These are phyloP conservation scores for Saccostrea cuccullata DNA, from an alignment of 1,140 invertebrate genomes.

Conservation along the genomic window DNA sequence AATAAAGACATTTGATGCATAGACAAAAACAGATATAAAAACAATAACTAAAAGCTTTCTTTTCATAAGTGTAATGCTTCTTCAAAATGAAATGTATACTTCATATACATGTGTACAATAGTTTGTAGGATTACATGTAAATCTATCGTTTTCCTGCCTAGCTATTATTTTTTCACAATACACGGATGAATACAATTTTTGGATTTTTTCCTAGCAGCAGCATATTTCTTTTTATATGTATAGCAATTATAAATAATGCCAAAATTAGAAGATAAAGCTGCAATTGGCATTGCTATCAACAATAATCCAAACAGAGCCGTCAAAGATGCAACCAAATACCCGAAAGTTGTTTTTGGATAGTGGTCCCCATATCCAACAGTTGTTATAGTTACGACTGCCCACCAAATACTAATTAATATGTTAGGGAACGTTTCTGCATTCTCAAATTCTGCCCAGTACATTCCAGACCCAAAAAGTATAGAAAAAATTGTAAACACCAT, in stretches of 20 bases:
- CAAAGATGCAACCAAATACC: slow-evolving; percentile 68
- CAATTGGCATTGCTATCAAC: slow-evolving; percentile 99
- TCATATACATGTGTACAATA: no score
- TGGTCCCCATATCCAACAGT: slow-evolving; percentile 80
- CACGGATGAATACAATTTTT: background rate
- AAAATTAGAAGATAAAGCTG: slow-evolving; percentile 73
- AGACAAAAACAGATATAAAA: no score
- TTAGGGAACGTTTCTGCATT: slow-evolving; percentile 51
- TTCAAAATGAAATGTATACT: no score
- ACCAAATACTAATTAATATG: slow-evolving; percentile 75
- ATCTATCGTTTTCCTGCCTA: no score
- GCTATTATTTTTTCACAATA: no score
- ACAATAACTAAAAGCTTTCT: no score
- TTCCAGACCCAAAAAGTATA: slow-evolving; percentile 6
- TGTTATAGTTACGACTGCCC: slow-evolving; percentile 81
- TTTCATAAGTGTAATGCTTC: no score
- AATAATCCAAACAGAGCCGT: slow-evolving; percentile 99
- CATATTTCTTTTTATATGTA: slow-evolving; percentile 13
- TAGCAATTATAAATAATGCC: slow-evolving; percentile 73
- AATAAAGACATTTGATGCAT: no score
- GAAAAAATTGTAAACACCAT: slow-evolving; percentile 34
- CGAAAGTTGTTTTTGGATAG: slow-evolving; percentile 65
- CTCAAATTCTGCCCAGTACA: slow-evolving; percentile 17
- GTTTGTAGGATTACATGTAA: no score
- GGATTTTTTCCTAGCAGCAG: background rate